Percentiles rank a stretch among this genome's conserved stretches.
These are phyloP conservation scores for Scrobipalpa atriplicella DNA, from an alignment of 2,888 invertebrate species.

Conservation along the genomic window DNA sequence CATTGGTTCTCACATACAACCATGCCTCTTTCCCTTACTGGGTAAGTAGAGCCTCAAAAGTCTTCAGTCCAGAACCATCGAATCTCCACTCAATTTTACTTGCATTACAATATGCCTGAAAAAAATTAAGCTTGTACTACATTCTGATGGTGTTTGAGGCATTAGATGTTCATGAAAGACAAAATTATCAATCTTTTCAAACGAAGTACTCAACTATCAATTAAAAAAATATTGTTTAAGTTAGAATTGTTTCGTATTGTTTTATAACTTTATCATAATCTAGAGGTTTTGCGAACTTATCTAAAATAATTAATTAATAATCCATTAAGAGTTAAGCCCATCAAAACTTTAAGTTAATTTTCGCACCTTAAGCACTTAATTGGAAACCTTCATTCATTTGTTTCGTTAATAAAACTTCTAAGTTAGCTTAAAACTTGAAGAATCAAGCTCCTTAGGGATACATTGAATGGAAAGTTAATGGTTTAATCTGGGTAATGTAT, in stretches of 20 bases:
- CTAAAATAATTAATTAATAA: not conserved
- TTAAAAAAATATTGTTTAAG: no score
- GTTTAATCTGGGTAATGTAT: not conserved
- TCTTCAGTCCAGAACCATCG: no score
- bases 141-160: no score
- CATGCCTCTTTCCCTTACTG: no score
- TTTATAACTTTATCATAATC: not conserved
- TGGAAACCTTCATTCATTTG: conserved; percentile 11
- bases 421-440: conserved; percentile 7
- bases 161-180: no score
- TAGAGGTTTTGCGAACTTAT: not conserved
- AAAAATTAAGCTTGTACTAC: no score
- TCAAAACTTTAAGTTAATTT: conserved; percentile 1
- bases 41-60: no score
- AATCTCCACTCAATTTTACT: no score
- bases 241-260: not conserved
- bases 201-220: no score
- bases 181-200: no score
- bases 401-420: conserved; percentile 3
- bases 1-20: no score
- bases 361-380: not conserved
- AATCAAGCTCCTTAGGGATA: not conserved
- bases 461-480: not conserved
- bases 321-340: not conserved
- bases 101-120: no score